Evolutionary conservation across 2,888 invertebrate species (phyloP).

Genomic region (Euproctis similis): DNA sequence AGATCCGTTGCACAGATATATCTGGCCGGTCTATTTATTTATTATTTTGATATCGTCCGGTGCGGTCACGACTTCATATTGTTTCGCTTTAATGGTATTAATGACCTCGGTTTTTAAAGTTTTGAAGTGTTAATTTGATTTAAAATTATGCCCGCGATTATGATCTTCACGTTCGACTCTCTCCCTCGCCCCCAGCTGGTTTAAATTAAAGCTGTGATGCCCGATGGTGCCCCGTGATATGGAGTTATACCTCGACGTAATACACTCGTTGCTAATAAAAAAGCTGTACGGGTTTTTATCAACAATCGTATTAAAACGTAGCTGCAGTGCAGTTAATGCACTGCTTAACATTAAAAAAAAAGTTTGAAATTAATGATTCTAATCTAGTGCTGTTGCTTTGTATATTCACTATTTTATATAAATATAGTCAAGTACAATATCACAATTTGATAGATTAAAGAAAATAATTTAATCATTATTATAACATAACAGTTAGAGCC

Average conservation of each 20-base stretch:
- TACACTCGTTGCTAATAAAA: slow-evolving; percentile 34
- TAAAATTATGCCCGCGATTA: slow-evolving; percentile 71
- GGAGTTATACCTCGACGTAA: slow-evolving; percentile 32
- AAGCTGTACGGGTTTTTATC: slow-evolving; percentile 31
- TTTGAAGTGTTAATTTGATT: slow-evolving; percentile 76
- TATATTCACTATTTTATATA: too few relatives aligned
- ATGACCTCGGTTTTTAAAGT: slow-evolving; percentile 74
- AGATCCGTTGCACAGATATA: slow-evolving; percentile 67
- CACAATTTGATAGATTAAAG: too few relatives aligned
- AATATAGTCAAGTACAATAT: too few relatives aligned
- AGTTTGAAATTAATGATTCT: slow-evolving; percentile 42
- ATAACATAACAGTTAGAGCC: too few relatives aligned
- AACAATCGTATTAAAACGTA: slow-evolving; percentile 33
- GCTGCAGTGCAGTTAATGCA: slow-evolving; percentile 47
- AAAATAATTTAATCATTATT: too few relatives aligned
- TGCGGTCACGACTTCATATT: slow-evolving; percentile 72
- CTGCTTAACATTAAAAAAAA: slow-evolving; percentile 46
- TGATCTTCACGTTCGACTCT: slow-evolving; percentile 68
- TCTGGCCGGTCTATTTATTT: slow-evolving; percentile 69
- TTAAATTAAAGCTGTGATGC: slow-evolving; percentile 63
- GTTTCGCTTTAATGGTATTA: slow-evolving; percentile 71
- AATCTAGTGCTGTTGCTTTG: slow-evolving; percentile 38
- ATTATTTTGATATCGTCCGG: slow-evolving; percentile 72
- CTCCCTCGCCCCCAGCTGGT: slow-evolving; percentile 61
- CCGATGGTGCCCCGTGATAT: slow-evolving; percentile 53